A percentile compares a stretch with the other conserved stretches of the same genome.
Evolutionary conservation across 2,888 invertebrate genomes (phyloP).

Genomic region (Synanthedon formicaeformis): DNA sequence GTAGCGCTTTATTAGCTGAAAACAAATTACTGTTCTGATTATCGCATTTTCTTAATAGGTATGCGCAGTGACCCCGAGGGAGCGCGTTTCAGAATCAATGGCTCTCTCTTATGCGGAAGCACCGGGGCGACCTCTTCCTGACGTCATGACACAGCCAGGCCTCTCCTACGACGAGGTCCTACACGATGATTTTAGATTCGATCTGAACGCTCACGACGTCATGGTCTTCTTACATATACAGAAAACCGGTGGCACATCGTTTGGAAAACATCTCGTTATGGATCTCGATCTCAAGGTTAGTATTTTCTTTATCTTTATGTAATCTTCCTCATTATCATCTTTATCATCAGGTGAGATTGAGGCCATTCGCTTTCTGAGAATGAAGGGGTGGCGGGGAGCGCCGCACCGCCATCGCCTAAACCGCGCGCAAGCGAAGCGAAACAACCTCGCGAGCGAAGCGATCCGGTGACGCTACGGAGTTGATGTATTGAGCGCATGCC

Average conservation of each 20-base stretch:
- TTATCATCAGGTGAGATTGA: no score
- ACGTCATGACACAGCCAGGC: constrained; percentile 72
- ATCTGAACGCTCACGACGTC: constrained; percentile 94
- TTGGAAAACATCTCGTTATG: constrained; percentile 95
- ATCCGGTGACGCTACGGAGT: no score
- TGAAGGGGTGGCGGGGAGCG: no score
- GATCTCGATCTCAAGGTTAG: constrained; percentile 84
- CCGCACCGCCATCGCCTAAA: no score
- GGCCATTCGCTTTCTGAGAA: no score
- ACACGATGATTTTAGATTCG: constrained; percentile 88
- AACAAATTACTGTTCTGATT: no score
- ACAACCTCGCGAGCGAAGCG: no score
- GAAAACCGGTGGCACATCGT: constrained; percentile 98
- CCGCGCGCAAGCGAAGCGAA: no score
- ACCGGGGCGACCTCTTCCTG: constrained; percentile 63
- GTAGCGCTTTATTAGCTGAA: no score
- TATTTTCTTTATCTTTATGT: constrained; percentile 1
- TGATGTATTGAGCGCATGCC: no score
- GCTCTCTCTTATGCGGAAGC: constrained; percentile 63
- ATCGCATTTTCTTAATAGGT: constrained; percentile 59
- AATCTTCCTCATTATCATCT: no score
- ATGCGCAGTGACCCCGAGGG: constrained; percentile 79
- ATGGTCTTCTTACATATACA: constrained; percentile 98
- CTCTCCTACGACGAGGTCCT: constrained; percentile 89
- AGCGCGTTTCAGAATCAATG: constrained; percentile 68